These are phyloP conservation scores for Sceliomorpha sp. DNA, from an alignment of 2,888 invertebrate species.

Conservation along the genomic window DNA sequence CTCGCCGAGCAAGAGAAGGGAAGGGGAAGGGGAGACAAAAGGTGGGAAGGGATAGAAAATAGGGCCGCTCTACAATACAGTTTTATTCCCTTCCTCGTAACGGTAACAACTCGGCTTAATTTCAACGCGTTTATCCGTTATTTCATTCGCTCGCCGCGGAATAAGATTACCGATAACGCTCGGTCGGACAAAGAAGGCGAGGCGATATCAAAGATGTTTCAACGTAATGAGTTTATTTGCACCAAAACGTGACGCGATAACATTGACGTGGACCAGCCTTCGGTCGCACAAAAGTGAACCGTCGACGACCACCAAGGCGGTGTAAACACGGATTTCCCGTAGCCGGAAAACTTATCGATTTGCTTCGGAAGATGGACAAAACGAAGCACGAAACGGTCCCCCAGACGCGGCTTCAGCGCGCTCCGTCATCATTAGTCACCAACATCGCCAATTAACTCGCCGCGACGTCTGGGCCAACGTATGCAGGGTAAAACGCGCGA, in stretches of 20 bases:
- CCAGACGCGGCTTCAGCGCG: neutral
- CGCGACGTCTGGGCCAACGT: neutral
- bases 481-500: neutral
- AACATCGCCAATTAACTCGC: constrained; percentile 3
- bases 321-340: no score
- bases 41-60: no score
- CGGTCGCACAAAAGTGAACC: no score
- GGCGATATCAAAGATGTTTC: no score
- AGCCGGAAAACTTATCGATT: no score
- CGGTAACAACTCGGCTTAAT: constrained; percentile 1
- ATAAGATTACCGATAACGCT: no score
- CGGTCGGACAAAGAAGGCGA: no score
- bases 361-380: no score
- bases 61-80: neutral
- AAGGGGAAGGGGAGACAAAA: neutral
- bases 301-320: no score
- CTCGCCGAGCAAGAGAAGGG: constrained; percentile 8
- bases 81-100: neutral
- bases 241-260: no score
- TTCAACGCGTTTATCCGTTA: constrained; percentile 9
- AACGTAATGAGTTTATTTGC: constrained; percentile 8
- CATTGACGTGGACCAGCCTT: no score
- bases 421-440: constrained; percentile 1
- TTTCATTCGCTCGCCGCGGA: neutral
- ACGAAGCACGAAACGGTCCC: neutral